Conservation (phyloP, 1,140 invertebrate species). For the Melipona quadrifasciata region DNA sequence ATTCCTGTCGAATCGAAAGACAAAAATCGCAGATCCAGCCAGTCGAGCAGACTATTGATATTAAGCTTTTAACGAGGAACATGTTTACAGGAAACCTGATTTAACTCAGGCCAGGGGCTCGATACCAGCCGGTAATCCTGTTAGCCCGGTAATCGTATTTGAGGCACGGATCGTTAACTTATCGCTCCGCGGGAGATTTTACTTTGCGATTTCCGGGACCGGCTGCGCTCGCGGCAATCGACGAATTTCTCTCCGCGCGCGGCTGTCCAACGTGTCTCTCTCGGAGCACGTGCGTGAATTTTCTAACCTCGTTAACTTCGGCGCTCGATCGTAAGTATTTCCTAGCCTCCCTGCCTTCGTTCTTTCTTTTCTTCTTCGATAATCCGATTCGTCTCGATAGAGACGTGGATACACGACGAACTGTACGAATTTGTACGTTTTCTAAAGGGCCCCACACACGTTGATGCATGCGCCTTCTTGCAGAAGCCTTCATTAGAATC, state of each 20-base stretch:
- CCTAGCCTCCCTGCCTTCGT: neutral
- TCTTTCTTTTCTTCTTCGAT: too few relatives aligned
- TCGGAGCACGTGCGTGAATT: neutral
- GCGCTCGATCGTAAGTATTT: neutral
- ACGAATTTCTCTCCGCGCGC: constrained; percentile 41
- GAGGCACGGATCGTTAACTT: constrained; percentile 73
- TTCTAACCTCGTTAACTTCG: neutral
- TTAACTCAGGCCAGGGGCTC: constrained; percentile 66
- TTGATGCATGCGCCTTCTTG: too few relatives aligned
- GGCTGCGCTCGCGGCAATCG: constrained; percentile 51
- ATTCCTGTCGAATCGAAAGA: neutral
- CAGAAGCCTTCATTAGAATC: too few relatives aligned
- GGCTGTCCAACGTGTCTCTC: neutral
- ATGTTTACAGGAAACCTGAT: constrained; percentile 67
- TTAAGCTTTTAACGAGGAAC: constrained; percentile 70
- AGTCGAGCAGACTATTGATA: constrained; percentile 59
- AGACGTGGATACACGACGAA: too few relatives aligned
- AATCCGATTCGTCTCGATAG: too few relatives aligned
- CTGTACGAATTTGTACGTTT: too few relatives aligned
- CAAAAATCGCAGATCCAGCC: constrained; percentile 19
- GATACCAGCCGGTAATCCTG: constrained; percentile 67
- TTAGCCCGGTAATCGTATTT: constrained; percentile 70
- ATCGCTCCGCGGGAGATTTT: constrained; percentile 69
- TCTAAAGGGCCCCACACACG: too few relatives aligned
- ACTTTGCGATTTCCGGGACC: constrained; percentile 62